A percentile compares a stretch with the other conserved stretches of the same genome.
These are phyloP conservation scores for Drosophila multiciliata DNA, from an alignment of 2,888 invertebrate genomes.

Conservation along the genomic window DNA sequence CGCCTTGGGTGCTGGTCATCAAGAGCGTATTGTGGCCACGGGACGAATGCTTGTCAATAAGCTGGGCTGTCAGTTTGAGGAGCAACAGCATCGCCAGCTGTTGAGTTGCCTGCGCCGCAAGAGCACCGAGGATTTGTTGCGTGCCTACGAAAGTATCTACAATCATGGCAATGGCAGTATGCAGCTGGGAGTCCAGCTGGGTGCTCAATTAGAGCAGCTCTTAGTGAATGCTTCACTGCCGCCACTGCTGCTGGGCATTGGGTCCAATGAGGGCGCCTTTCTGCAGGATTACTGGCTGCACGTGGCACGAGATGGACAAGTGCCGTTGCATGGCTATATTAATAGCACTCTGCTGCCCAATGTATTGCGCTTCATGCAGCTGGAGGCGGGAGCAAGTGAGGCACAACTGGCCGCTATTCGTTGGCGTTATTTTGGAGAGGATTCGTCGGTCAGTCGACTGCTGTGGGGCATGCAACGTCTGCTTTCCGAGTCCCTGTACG, in stretches of 20 bases:
- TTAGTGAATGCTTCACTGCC: conserved; percentile 82
- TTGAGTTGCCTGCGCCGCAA: conserved; percentile 88
- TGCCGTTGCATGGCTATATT: conserved; percentile 87
- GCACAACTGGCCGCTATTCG: conserved; percentile 78
- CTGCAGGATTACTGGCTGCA: conserved; percentile 87
- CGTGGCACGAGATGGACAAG: conserved; percentile 86
- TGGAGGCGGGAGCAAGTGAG: conserved; percentile 36
- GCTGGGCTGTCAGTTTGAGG: conserved; percentile 86
- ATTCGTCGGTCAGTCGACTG: conserved; percentile 69
- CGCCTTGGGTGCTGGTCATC: conserved; percentile 82
- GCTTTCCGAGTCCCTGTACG: conserved; percentile 83
- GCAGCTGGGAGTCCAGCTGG: conserved; percentile 87
- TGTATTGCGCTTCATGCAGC: conserved; percentile 83
- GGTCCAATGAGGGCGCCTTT: conserved; percentile 88
- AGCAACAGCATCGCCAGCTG: conserved; percentile 84
- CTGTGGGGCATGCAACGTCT: conserved; percentile 83
- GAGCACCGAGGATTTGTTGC: conserved; percentile 87
- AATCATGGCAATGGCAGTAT: conserved; percentile 87
- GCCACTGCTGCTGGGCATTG: conserved; percentile 89
- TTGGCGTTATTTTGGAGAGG: conserved; percentile 83
- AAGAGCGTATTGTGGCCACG: conserved; percentile 77
- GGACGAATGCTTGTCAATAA: conserved; percentile 81
- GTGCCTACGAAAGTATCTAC: conserved; percentile 86
- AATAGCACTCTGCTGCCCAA: conserved; percentile 87
- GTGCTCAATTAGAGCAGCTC: conserved; percentile 29